Conservation (phyloP, 1,140 invertebrate species). For the Theocolax elegans region DNA sequence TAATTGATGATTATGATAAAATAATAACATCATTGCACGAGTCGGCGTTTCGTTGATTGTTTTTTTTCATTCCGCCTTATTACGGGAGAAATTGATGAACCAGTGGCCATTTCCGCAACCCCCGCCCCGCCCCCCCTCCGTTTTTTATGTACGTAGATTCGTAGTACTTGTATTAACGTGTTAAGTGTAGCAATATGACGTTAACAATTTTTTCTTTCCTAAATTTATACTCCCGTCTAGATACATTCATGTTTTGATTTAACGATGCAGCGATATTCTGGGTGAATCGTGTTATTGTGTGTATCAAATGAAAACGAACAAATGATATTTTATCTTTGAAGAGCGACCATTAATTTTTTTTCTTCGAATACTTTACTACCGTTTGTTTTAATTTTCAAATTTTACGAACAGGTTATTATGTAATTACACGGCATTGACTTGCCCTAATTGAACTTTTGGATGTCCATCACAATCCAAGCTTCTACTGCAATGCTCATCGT, state of each 20-base stretch:
- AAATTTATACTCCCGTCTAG: neutral
- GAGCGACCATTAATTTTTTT: no score
- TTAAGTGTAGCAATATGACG: conserved; percentile 45
- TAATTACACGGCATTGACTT: no score
- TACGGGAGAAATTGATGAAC: no score
- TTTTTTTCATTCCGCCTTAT: conserved; percentile 8
- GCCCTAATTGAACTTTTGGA: no score
- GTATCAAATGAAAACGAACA: neutral
- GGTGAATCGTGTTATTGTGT: conserved; percentile 13
- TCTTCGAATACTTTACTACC: no score
- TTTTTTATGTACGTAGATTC: conserved; percentile 36
- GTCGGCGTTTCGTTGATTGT: conserved; percentile 4
- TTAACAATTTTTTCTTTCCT: conserved; percentile 26
- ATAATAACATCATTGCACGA: conserved; percentile 31
- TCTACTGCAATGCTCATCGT: no score
- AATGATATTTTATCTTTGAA: conserved; percentile 9
- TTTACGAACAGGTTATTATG: no score
- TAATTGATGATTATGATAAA: conserved; percentile 13
- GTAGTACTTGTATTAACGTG: conserved; percentile 46
- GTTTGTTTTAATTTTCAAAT: no score
- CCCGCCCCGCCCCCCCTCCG: conserved; percentile 34
- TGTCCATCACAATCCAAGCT: no score
- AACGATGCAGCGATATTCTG: no score
- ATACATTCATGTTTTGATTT: no score
- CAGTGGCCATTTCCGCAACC: neutral